Evolutionary conservation across 30 jellyfish, hydroid and myxozoan species (phyloP).

Genomic region (Aurelia coerulea): DNA sequence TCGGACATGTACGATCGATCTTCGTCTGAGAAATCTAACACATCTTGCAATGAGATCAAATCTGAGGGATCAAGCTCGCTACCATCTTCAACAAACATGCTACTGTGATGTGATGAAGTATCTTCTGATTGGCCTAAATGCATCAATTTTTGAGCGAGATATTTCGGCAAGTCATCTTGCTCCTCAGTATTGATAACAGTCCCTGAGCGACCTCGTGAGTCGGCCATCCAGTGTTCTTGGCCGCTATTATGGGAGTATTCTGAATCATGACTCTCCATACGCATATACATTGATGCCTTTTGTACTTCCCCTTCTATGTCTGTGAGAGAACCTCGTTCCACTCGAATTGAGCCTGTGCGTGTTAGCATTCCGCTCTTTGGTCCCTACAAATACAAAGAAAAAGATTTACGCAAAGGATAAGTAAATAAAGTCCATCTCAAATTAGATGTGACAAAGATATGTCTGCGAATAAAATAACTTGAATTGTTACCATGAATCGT

Average conservation of each 20-base stretch:
- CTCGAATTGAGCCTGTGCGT: conserved; percentile 49
- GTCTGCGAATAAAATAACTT: too few relatives aligned
- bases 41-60: conserved; percentile 54
- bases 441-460: too few relatives aligned
- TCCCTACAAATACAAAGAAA: background rate
- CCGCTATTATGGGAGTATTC: conserved; percentile 16
- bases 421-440: too few relatives aligned
- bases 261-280: conserved; percentile 48
- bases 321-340: conserved; percentile 56
- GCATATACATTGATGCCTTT: background rate
- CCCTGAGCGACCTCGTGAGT: conserved; percentile 55
- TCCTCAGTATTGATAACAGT: conserved; percentile 72
- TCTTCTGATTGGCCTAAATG: conserved; percentile 35
- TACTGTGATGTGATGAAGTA: conserved; percentile 54
- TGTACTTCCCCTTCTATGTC: conserved; percentile 4
- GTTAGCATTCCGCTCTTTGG: background rate
- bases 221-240: conserved; percentile 75
- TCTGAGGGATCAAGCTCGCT: conserved; percentile 82
- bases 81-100: conserved; percentile 71
- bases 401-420: background rate
- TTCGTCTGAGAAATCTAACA: conserved; percentile 59
- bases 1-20: conserved; percentile 60
- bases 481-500: too few relatives aligned
- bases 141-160: conserved; percentile 13
- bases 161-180: conserved; percentile 32